Evolutionary conservation across 2,888 invertebrate genomes (phyloP).

Genomic region (Escarpia spicata): DNA sequence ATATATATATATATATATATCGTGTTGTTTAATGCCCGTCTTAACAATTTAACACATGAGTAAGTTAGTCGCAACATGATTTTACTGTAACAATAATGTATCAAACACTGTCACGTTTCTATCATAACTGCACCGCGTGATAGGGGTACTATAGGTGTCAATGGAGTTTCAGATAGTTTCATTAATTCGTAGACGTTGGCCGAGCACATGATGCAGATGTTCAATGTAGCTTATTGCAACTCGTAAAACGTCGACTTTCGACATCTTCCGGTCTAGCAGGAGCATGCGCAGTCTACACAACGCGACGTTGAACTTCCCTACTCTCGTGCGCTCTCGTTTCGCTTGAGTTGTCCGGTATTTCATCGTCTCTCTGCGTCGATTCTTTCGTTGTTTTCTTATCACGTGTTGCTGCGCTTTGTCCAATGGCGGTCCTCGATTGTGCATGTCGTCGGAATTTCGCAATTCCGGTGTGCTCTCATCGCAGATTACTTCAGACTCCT

Average conservation of each 20-base stretch:
- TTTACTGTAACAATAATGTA: no score
- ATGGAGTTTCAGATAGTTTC: background rate
- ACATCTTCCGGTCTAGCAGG: background rate
- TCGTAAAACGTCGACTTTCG: background rate
- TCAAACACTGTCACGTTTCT: no score
- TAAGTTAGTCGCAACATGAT: no score
- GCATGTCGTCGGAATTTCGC: background rate
- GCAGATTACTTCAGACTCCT: background rate
- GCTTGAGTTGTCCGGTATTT: conserved; percentile 16
- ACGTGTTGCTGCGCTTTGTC: background rate
- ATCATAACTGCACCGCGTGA: no score
- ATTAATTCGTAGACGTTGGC: background rate
- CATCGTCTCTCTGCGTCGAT: background rate
- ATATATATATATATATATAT: no score
- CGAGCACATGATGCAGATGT: background rate
- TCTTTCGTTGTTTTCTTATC: background rate
- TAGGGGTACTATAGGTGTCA: background rate
- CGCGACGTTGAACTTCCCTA: background rate
- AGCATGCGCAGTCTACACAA: background rate
- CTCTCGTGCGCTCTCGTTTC: background rate
- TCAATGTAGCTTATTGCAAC: background rate
- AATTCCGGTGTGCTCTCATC: background rate
- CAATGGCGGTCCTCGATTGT: background rate
- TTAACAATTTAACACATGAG: no score
- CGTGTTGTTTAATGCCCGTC: no score